Conservation (phyloP, 2,888 invertebrate species). For the Synanthedon formicaeformis region DNA sequence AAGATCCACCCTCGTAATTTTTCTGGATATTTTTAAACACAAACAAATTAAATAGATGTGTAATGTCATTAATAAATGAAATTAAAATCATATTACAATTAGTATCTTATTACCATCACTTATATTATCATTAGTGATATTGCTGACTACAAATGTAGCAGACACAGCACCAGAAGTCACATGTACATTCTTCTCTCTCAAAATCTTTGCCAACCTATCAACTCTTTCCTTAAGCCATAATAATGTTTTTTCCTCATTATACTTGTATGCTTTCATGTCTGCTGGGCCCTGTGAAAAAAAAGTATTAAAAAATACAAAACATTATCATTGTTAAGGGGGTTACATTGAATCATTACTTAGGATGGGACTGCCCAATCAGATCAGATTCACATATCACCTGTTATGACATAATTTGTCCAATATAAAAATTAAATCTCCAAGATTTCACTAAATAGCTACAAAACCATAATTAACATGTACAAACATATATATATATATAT, state of each 20-base stretch:
- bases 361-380: no score
- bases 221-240: conserved; percentile 82
- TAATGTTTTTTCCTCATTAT: conserved; percentile 82
- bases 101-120: conserved; percentile 55
- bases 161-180: conserved; percentile 81
- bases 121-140: conserved; percentile 64
- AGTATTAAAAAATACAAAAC: not conserved
- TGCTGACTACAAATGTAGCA: conserved; percentile 79
- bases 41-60: not conserved
- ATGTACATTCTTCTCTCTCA: conserved; percentile 78
- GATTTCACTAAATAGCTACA: no score
- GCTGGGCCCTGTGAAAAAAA: conserved; percentile 68
- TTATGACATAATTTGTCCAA: no score
- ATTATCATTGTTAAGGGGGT: no score
- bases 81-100: not conserved
- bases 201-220: conserved; percentile 72
- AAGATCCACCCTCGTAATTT: not conserved
- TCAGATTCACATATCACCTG: no score
- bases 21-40: no score
- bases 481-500: no score
- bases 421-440: no score
- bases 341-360: no score
- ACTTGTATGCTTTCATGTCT: conserved; percentile 83
- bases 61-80: not conserved
- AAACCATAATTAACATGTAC: no score